A percentile compares a stretch with the other conserved stretches of the same genome.
Conservation (phyloP, 2,888 invertebrate genomes). For the Argyra leucocephala region DNA sequence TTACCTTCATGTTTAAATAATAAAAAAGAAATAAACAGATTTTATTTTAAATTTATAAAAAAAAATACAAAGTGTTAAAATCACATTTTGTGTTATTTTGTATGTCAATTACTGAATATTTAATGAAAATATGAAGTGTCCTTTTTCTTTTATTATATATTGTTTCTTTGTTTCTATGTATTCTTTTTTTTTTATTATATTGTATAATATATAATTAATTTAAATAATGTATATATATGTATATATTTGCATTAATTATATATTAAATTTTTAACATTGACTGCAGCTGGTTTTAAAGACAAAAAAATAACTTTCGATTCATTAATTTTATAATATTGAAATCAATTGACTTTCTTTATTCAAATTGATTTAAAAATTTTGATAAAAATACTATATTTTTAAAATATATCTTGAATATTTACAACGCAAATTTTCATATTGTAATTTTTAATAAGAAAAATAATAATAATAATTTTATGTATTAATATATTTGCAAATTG, state of each 20-base stretch:
- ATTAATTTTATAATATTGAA: background rate
- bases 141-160: background rate
- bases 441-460: too few species aligned
- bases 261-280: constrained; percentile 22
- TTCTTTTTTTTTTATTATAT: background rate
- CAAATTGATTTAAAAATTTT: background rate
- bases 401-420: background rate
- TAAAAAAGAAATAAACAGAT: too few species aligned
- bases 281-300: constrained; percentile 31
- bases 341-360: background rate
- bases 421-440: background rate
- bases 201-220: background rate
- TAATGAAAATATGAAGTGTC: background rate
- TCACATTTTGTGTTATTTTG: too few species aligned
- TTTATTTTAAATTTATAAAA: too few species aligned
- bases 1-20: too few species aligned
- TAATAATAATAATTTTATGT: too few species aligned
- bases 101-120: too few species aligned
- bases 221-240: background rate
- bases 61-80: too few species aligned
- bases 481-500: too few species aligned
- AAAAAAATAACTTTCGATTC: constrained; percentile 2
- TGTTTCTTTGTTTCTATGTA: background rate
- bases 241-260: background rate
- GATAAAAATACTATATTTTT: background rate